A percentile compares a stretch with the other conserved stretches of the same genome.
These are phyloP conservation scores for Muschampia plurimacula DNA, from an alignment of 2,888 invertebrate genomes.

Conservation along the genomic window DNA sequence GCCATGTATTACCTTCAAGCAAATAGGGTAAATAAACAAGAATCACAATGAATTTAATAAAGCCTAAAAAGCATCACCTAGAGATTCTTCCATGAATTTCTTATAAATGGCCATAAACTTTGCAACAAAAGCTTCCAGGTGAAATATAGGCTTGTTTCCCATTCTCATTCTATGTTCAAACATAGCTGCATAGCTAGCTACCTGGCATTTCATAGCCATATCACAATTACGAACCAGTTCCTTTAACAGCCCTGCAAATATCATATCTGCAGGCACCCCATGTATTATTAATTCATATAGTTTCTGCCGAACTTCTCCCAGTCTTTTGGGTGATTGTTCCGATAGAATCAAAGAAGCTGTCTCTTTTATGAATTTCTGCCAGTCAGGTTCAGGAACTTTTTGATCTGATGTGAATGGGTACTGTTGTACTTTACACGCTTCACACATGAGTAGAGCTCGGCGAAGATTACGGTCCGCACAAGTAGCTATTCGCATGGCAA, in stretches of 20 bases:
- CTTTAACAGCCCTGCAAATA: slow-evolving; percentile 94
- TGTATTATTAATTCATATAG: slow-evolving; percentile 97
- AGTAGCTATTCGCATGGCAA: slow-evolving; percentile 91
- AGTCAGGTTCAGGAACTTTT: slow-evolving; percentile 95
- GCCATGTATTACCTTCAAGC: no score
- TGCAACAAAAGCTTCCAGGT: slow-evolving; percentile 98
- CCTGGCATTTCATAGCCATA: slow-evolving; percentile 93
- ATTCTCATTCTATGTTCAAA: slow-evolving; percentile 97
- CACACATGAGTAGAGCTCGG: slow-evolving; percentile 96
- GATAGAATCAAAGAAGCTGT: slow-evolving; percentile 94
- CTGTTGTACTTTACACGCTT: slow-evolving; percentile 96
- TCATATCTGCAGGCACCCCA: slow-evolving; percentile 96
- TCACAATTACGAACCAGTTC: slow-evolving; percentile 96
- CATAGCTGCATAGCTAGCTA: slow-evolving; percentile 93
- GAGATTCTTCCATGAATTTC: slow-evolving; percentile 91
- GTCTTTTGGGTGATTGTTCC: slow-evolving; percentile 94
- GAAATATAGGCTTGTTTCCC: slow-evolving; percentile 98
- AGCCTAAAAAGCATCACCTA: slow-evolving; percentile 82
- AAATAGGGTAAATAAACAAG: neutral
- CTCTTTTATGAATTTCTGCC: slow-evolving; percentile 94
- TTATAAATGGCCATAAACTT: slow-evolving; percentile 98
- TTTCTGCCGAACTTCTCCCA: slow-evolving; percentile 93
- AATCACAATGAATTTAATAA: neutral
- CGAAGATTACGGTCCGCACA: slow-evolving; percentile 95
- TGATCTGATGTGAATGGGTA: slow-evolving; percentile 94